phyloP scores from a whole-genome alignment of 2,888 invertebrate species.

The Spodoptera exigua region DNA sequence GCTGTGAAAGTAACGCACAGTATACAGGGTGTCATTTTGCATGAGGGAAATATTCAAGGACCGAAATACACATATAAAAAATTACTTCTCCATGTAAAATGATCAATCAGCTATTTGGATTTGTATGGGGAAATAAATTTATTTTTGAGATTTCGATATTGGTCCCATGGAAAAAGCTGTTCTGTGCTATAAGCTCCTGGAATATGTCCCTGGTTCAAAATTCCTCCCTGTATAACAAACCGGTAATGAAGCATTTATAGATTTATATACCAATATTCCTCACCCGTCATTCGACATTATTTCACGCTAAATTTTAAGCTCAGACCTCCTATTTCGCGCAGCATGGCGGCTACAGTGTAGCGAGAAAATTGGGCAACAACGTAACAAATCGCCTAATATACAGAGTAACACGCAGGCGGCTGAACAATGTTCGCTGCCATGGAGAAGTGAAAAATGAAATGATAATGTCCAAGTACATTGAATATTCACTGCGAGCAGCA shows the following conservation, averaged over 20 bases:
- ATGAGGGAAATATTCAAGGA: no score
- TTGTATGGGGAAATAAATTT: no score
- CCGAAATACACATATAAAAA: no score
- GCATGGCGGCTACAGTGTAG: conserved; percentile 22
- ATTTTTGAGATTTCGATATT: no score
- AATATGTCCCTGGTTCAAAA: no score
- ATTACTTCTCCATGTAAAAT: no score
- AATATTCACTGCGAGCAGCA: not conserved
- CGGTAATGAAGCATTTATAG: not conserved
- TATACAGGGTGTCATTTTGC: no score
- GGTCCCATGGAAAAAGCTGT: no score
- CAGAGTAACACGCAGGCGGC: conserved; percentile 56
- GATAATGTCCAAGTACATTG: conserved; percentile 1
- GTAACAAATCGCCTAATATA: conserved; percentile 59
- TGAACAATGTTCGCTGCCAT: conserved; percentile 54
- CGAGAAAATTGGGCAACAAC: conserved; percentile 54
- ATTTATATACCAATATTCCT: conserved; percentile 27
- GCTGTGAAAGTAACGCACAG: no score
- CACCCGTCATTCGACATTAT: conserved; percentile 27
- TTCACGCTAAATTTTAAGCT: conserved; percentile 29
- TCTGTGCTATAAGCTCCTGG: no score
- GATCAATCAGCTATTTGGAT: no score
- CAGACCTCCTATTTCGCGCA: conserved; percentile 30
- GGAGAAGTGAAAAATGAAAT: conserved; percentile 37
- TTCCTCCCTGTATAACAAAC: not conserved